Evolutionary conservation across 35 echinoderm and acorn worm genomes (phyloP).

Genomic region (Strongylocentrotus purpuratus): DNA sequence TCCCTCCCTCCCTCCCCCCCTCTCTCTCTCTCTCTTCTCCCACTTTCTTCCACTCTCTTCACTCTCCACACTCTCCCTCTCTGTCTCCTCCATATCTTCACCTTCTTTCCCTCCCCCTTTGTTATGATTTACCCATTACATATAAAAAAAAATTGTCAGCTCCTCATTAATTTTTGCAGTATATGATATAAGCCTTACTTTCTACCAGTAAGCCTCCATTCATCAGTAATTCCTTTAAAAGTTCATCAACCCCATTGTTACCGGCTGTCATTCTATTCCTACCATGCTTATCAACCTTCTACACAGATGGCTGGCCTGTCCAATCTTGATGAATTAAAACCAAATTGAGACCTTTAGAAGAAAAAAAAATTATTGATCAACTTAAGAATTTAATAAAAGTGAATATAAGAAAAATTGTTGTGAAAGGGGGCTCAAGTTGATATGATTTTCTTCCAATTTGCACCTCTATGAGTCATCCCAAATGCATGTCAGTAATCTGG

Average conservation of each 20-base stretch:
- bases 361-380: background rate
- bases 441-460: constrained; percentile 19
- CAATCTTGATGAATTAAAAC: background rate
- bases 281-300: background rate
- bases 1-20: background rate
- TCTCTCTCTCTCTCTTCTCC: background rate
- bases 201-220: background rate
- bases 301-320: background rate
- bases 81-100: no score
- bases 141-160: background rate
- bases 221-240: background rate
- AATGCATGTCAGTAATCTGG: background rate
- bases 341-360: background rate
- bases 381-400: background rate
- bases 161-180: background rate
- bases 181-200: background rate
- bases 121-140: background rate
- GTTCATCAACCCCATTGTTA: background rate
- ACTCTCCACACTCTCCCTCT: background rate
- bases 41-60: background rate
- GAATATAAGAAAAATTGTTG: background rate
- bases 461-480: background rate
- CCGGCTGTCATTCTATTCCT: background rate
- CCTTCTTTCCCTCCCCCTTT: background rate
- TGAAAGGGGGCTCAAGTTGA: background rate